phyloP scores from a whole-genome alignment of 2,888 invertebrate species.

The Chouioia cunea region DNA sequence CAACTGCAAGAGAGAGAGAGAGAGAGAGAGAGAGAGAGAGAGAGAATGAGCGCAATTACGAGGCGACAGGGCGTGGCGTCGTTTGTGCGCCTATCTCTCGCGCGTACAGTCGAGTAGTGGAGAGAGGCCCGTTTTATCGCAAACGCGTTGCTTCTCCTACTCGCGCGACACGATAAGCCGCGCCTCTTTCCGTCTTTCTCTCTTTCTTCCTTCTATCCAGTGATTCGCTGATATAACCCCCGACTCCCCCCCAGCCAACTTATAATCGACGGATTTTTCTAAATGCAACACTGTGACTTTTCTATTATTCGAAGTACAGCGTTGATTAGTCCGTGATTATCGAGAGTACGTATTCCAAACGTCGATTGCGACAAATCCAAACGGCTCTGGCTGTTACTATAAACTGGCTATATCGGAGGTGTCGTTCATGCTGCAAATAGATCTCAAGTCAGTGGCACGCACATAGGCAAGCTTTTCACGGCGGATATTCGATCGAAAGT shows the following conservation, averaged over 20 bases:
- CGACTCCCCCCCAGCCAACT: background rate
- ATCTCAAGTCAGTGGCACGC: background rate
- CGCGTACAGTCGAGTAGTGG: no score
- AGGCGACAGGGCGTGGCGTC: no score
- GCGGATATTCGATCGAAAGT: slow-evolving; percentile 25
- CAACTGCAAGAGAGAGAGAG: background rate
- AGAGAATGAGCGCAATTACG: no score
- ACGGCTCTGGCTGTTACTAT: no score
- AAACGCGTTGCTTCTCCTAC: slow-evolving; percentile 31
- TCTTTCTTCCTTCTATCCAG: background rate
- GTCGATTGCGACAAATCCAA: no score
- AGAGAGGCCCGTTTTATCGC: no score
- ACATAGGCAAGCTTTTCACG: slow-evolving; percentile 16
- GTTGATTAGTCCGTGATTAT: slow-evolving; percentile 9
- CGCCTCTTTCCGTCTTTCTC: slow-evolving; percentile 42
- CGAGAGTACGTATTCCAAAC: no score
- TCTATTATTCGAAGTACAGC: slow-evolving; percentile 3
- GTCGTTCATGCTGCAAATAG: no score
- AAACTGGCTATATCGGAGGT: no score
- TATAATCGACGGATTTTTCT: background rate
- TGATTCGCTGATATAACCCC: background rate
- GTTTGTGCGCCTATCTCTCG: no score
- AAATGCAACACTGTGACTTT: background rate
- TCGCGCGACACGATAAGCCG: slow-evolving; percentile 44
- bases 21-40: background rate